phyloP scores from a whole-genome alignment of 2,113 vertebrate genomes.

The Alouatta palliata region DNA sequence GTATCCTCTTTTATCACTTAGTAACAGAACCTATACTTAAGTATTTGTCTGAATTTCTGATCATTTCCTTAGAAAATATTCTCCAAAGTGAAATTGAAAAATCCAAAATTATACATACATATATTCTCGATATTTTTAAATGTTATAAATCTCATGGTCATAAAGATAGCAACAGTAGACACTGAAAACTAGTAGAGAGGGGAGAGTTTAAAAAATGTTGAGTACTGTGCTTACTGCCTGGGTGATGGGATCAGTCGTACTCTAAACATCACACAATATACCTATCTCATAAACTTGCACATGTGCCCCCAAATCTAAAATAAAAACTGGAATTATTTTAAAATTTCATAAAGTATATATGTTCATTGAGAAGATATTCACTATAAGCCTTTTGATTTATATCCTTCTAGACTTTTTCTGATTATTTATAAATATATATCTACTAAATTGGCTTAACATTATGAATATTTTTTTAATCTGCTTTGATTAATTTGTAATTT shows the following conservation, averaged over 20 bases:
- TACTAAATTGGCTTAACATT: background rate
- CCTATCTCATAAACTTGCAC: too few species aligned
- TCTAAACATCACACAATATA: too few species aligned
- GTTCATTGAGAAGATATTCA: conserved; percentile 26
- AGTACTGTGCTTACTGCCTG: too few species aligned
- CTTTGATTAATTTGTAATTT: conserved; percentile 26
- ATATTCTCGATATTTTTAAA: background rate
- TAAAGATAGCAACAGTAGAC: too few species aligned
- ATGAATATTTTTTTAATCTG: background rate
- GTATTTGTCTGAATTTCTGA: conserved; percentile 2
- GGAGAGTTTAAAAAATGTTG: too few species aligned
- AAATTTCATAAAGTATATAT: background rate
- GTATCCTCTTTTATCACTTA: background rate
- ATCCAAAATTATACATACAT: background rate
- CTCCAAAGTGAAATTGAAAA: background rate
- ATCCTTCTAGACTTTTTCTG: background rate
- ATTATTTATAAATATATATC: background rate
- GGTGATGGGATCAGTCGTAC: too few species aligned
- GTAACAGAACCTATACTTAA: background rate
- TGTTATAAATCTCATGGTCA: too few species aligned
- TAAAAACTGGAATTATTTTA: background rate
- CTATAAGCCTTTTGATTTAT: background rate
- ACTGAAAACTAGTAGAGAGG: too few species aligned
- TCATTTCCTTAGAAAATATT: conserved; percentile 20
- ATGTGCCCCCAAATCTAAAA: too few species aligned